A percentile compares a stretch with the other conserved stretches of the same genome.
Conservation (phyloP, 2,797 vertebrate species). For the Gobio occitaniae region DNA sequence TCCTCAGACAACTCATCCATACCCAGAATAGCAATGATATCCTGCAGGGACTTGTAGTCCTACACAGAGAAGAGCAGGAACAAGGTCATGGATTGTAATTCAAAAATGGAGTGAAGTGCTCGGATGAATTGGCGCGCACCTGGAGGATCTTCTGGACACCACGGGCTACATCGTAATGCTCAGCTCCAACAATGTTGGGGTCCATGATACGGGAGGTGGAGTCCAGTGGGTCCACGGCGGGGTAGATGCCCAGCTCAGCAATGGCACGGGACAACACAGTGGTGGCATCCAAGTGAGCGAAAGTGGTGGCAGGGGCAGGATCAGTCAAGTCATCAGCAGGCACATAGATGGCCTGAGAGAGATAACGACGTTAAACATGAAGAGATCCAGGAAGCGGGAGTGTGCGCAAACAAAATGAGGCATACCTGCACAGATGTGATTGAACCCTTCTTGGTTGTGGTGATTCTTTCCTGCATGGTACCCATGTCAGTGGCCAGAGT, state of each 20-base stretch:
- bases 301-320: slow-evolving; percentile 96
- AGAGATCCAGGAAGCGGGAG: not conserved
- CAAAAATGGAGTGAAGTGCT: not conserved
- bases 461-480: slow-evolving; percentile 98
- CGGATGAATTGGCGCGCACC: slow-evolving; percentile 69
- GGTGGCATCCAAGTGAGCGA: slow-evolving; percentile 97
- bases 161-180: slow-evolving; percentile 95
- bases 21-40: slow-evolving; percentile 97
- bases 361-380: slow-evolving; percentile 1
- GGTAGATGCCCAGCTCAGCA: slow-evolving; percentile 97
- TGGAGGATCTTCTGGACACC: slow-evolving; percentile 97
- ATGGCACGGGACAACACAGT: slow-evolving; percentile 96
- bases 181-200: slow-evolving; percentile 93
- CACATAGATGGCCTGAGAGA: slow-evolving; percentile 91
- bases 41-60: slow-evolving; percentile 98
- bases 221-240: slow-evolving; percentile 94
- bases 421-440: slow-evolving; percentile 97
- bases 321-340: slow-evolving; percentile 97
- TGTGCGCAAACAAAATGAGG: not conserved
- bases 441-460: slow-evolving; percentile 97
- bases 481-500: slow-evolving; percentile 98
- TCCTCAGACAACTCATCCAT: slow-evolving; percentile 98
- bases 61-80: slow-evolving; percentile 58
- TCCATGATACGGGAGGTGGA: slow-evolving; percentile 99
- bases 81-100: not conserved